Evolutionary conservation across 2,797 vertebrate genomes (phyloP), one percentile per base, ranked within the genome.

Genomic region (Premnoplex brunnescens): DNA sequence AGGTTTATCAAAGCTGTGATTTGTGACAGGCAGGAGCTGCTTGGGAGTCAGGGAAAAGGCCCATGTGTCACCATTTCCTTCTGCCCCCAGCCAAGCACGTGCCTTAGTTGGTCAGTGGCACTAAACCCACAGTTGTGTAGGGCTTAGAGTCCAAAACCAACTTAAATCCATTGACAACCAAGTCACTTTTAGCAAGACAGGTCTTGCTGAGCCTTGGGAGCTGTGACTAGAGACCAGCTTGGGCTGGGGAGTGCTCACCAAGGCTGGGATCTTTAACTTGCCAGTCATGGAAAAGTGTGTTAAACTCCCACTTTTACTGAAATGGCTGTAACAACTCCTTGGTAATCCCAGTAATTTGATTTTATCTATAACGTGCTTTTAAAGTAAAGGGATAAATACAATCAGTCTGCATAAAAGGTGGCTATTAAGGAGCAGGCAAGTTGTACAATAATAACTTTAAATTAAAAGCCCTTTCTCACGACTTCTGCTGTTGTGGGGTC

Each of bases 381-480:
- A 97, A 97, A 97, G 95, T 91, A 82, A 95, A 93, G 96, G 89
- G 93, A 97, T 97, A 97, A 97, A 97, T 94, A 97, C 95, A 91
- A 82, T 60, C 36, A 49, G 72, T 55, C 37, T 72, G 85, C 58
- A 60, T 96, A 96, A 96, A 97, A 96, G 96, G 95, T 86, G 77
- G 75, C 93, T 93, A 66, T 96, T 96, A 95, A 81, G 41, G 59
- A 94, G 58, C 27, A 86, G 92, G 88, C 79, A 74, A 91, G 84
- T 71, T 44, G 37, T 52, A 90, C 82, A 71, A 80, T 68, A 95
- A 93, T 96, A 96, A 97, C 94, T 97, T 96, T 66, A 93, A 96
- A 97, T 97, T 96, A 97, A 97, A 96, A 97, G 96, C 82, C 78
- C 55, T 96, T 79, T 81, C 54, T 60, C 43, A 74, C 80, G 30